Percentiles rank a stretch among this genome's conserved stretches.
phyloP scores from a whole-genome alignment of 2,113 vertebrate genomes.

The Riparia riparia region DNA sequence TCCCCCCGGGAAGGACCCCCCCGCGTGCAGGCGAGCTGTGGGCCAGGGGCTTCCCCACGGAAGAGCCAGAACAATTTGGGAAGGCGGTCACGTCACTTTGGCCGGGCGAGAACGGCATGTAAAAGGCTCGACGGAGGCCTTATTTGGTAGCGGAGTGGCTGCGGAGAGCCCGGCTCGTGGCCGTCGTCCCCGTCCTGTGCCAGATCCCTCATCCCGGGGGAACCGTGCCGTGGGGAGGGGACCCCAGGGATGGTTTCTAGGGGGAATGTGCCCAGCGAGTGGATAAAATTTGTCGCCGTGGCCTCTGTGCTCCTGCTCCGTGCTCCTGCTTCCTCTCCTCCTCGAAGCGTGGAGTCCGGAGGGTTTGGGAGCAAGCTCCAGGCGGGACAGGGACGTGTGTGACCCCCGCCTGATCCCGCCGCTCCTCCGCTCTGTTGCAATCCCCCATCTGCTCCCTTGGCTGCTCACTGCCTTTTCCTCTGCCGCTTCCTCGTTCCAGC shows the following conservation, averaged over 20 bases:
- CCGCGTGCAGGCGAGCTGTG: background rate
- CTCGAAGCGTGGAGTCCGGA: background rate
- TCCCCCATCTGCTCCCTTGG: constrained; percentile 6
- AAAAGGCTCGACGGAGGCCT: constrained; percentile 32
- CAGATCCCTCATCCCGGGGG: background rate
- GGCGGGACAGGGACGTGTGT: background rate
- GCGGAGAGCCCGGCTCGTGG: background rate
- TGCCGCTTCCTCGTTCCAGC: constrained; percentile 42
- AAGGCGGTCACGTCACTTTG: background rate
- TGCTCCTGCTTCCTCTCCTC: background rate
- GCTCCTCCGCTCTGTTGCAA: constrained; percentile 22
- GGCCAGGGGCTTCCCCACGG: background rate
- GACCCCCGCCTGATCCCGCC: background rate
- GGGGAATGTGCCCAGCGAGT: background rate
- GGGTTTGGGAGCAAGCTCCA: background rate
- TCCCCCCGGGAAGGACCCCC: rapidly evolving
- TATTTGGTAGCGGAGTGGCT: constrained; percentile 48
- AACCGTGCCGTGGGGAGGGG: background rate
- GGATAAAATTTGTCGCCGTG: background rate
- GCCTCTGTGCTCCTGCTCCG: rapidly evolving
- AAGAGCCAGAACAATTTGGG: background rate
- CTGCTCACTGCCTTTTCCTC: background rate
- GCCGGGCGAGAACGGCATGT: constrained; percentile 17
- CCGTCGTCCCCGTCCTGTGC: background rate
- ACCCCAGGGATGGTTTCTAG: background rate